Evolutionary conservation across 1,140 invertebrate species (phyloP).

Genomic region (Apis florea): DNA sequence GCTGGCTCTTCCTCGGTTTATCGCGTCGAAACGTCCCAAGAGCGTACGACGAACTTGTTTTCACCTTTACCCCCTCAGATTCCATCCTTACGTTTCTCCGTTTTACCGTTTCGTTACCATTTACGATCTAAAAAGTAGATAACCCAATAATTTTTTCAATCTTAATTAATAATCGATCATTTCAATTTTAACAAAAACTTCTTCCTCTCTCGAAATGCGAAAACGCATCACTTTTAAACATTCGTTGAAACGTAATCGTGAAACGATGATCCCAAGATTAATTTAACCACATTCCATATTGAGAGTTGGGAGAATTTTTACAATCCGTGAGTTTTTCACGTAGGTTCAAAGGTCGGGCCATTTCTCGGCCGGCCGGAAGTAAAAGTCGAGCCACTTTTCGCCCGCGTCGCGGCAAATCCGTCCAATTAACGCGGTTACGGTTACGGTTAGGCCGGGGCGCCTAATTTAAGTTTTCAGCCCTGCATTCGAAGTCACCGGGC

Average conservation of each 20-base stretch:
- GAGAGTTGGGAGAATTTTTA: too few species aligned
- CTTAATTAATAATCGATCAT: too few species aligned
- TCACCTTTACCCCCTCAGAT: slow-evolving; percentile 1
- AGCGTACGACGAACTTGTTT: slow-evolving; percentile 27
- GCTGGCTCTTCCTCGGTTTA: background rate
- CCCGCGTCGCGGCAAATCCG: slow-evolving; percentile 34
- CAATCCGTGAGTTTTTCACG: too few species aligned
- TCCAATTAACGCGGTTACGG: slow-evolving; percentile 48
- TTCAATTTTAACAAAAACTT: too few species aligned
- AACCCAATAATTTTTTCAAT: too few species aligned
- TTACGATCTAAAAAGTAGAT: too few species aligned
- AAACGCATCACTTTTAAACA: too few species aligned
- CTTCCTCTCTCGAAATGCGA: too few species aligned
- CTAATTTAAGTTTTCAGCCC: slow-evolving; percentile 45
- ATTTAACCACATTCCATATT: too few species aligned
- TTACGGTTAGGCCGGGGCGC: slow-evolving; percentile 19
- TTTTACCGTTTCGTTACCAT: background rate
- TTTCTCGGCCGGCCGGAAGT: slow-evolving; percentile 23
- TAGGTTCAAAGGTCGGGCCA: slow-evolving; percentile 19
- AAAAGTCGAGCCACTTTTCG: slow-evolving; percentile 26
- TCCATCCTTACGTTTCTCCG: background rate
- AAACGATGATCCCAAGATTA: too few species aligned
- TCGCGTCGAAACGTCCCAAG: slow-evolving; percentile 8
- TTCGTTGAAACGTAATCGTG: too few species aligned
- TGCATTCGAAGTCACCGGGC: slow-evolving; percentile 8